Conservation (phyloP, 1,140 invertebrate species). For the Ridgeia piscesae region DNA sequence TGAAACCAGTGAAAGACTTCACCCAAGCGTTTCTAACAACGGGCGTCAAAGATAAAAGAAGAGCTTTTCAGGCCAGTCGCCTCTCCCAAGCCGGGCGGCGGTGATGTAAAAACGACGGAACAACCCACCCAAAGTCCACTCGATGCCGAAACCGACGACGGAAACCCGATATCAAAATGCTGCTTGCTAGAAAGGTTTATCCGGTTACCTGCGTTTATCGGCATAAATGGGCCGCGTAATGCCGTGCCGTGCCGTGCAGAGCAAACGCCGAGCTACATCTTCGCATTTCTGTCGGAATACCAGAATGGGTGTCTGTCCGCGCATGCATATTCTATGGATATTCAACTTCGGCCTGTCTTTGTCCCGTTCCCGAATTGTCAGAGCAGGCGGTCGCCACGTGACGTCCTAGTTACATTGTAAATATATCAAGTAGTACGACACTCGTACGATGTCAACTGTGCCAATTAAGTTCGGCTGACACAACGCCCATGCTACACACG, state of each 20-base stretch:
- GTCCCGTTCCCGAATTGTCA: not conserved
- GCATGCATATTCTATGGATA: not conserved
- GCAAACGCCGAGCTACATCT: not conserved
- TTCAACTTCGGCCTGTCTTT: not conserved
- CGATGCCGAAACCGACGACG: not conserved
- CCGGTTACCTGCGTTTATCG: not conserved
- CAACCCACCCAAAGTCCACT: not conserved
- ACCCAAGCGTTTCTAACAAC: not conserved
- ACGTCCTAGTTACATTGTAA: not conserved
- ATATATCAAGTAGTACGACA: not conserved
- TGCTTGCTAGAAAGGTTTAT: conserved; percentile 1
- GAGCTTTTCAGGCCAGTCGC: not conserved
- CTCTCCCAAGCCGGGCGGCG: not conserved
- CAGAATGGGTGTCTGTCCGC: not conserved
- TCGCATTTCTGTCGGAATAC: not conserved
- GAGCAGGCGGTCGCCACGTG: not conserved
- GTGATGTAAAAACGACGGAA: not conserved
- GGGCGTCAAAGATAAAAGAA: not conserved
- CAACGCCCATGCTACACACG: not conserved
- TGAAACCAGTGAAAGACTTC: not conserved
- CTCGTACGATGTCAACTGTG: not conserved
- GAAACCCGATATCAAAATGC: not conserved
- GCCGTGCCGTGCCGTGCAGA: not conserved
- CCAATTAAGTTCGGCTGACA: not conserved
- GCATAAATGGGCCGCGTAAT: not conserved